Evolutionary conservation across 2,797 vertebrate species (phyloP), one percentile per base, ranked within the genome.

Genomic region (Dipus sagitta): DNA sequence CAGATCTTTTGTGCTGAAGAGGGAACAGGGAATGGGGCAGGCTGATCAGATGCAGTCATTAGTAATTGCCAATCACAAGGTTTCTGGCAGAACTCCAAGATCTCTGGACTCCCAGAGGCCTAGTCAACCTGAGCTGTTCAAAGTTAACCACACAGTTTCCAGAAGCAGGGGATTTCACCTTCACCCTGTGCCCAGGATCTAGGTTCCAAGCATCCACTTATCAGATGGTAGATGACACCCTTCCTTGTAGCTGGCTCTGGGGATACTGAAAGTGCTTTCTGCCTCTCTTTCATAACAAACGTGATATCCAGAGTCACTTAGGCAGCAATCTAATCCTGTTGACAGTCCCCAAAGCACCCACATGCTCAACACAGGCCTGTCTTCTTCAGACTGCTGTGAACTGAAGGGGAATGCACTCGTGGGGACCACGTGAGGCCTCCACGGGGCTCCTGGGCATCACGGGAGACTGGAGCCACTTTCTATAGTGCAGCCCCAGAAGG

Each of bases 301-400:
- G 24, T 32, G 72, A 42, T 13, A 2, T 42, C 13, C 65, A 4
- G 34, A 18, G 5, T 74, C 52, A 78, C 24, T 13, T 32, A 42
- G 3, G 26, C 11, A 67, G 65, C 14, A 6, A 17, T 24, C 34
- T 10, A 1, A 10, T 78, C 54, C 52, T 54, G 12, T 30, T 23
- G 38, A 70, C 80, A 76, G 14, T 76, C 18, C 60, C 70, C 24
- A 93, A 64, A 28, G 42, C 70, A 15, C 21, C 38, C 52, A 38
- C 6, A 2, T 20, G 23, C 71, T 32, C 14, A 24, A 14, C 1
- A 0, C 11, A 32, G 52, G 20, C 6, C 24, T 1, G 1, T 12
- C 32, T 74, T 34, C 11, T 65, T 58, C 11, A n/a, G n/a, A 30
- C 21, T 11, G 8, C 23, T 34, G 28, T 58, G 74, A 91, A 18